phyloP scores from a whole-genome alignment of 1,140 invertebrate genomes.

The Leptinotarsa undecemlineata region DNA sequence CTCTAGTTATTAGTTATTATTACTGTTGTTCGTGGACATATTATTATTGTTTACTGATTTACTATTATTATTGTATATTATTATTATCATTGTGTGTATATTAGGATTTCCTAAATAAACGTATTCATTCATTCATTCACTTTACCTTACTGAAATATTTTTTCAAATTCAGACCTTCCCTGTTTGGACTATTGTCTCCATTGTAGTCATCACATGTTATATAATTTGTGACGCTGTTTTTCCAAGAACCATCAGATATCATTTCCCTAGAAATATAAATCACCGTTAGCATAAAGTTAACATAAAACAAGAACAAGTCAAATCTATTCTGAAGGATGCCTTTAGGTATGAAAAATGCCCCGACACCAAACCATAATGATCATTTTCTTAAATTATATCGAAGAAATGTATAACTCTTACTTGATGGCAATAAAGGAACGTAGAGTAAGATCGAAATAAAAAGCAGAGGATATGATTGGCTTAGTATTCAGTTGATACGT shows the following conservation, averaged over 20 bases:
- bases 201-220: conserved; percentile 77
- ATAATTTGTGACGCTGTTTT: conserved; percentile 64
- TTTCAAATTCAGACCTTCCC: conserved; percentile 53
- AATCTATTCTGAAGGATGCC: too few relatives aligned
- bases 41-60: too few relatives aligned
- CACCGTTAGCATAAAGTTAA: too few relatives aligned
- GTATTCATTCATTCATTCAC: too few relatives aligned
- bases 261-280: conserved; percentile 46
- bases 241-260: conserved; percentile 69
- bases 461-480: conserved; percentile 74
- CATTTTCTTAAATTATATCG: too few relatives aligned
- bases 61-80: too few relatives aligned
- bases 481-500: conserved; percentile 70
- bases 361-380: not conserved
- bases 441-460: conserved; percentile 83
- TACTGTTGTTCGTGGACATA: too few relatives aligned
- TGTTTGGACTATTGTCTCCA: conserved; percentile 67
- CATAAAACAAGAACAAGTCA: not conserved
- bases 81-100: too few relatives aligned
- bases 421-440: conserved; percentile 75
- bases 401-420: conserved; percentile 52
- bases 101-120: too few relatives aligned
- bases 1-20: too few relatives aligned
- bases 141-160: conserved; percentile 54
- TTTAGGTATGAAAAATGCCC: not conserved